phyloP scores from a whole-genome alignment of 2,113 vertebrate genomes.

The Neolamprologus kungweensis region DNA sequence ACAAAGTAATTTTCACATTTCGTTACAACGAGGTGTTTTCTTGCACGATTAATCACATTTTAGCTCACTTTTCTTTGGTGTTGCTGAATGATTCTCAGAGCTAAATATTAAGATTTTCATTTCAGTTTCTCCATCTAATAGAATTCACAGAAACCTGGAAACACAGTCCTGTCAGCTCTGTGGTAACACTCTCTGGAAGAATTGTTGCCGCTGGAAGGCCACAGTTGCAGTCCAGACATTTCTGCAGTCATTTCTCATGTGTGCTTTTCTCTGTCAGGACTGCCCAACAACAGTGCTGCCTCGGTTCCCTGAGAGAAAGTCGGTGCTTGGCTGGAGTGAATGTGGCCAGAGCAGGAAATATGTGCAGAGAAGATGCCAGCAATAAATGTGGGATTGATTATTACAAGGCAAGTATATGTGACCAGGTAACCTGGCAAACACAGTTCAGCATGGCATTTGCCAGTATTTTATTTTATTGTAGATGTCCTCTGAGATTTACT shows the following conservation, averaged over 20 bases:
- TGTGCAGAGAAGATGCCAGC: slow-evolving; percentile 66
- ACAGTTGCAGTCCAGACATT: slow-evolving; percentile 14
- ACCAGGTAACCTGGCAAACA: background rate
- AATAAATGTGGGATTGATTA: slow-evolving; percentile 73
- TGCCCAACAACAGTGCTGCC: slow-evolving; percentile 85
- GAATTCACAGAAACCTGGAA: background rate
- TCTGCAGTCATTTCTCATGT: background rate
- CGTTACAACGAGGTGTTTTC: background rate
- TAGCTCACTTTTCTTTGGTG: background rate
- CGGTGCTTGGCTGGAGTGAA: slow-evolving; percentile 80
- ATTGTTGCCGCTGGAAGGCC: background rate
- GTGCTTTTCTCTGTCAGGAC: slow-evolving; percentile 68
- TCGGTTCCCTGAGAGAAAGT: slow-evolving; percentile 76
- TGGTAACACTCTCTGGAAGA: background rate
- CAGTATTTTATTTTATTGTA: background rate
- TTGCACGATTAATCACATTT: background rate
- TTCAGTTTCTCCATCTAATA: background rate
- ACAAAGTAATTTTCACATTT: background rate
- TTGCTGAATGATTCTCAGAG: background rate
- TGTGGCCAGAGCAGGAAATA: slow-evolving; percentile 75
- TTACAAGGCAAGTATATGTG: slow-evolving; percentile 76
- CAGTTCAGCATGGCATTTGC: background rate
- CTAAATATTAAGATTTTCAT: background rate
- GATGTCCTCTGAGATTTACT: background rate
- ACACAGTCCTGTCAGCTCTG: background rate